Evolutionary conservation across 2,888 invertebrate species (phyloP), one percentile per base, ranked within the genome.

Genomic region (Megaustenia siamemsis): DNA sequence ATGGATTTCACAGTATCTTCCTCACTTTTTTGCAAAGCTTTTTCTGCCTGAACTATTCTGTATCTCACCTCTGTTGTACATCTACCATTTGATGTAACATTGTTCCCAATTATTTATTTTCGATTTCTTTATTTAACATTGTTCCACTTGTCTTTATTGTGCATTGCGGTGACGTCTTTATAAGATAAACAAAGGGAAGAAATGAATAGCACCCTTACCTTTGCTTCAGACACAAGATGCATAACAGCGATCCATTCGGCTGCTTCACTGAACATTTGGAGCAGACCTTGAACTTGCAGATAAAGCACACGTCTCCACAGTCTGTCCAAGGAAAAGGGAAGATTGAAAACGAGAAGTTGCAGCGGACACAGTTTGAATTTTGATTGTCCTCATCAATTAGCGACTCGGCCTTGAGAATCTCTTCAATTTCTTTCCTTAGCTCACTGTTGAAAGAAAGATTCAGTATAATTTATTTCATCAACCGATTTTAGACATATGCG

Each of bases 251-350:
- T 21, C 76, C 68, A 63, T 56, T 83, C 0, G 66, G 1, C 49
- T 75, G 38, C 40, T 24, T 40, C 21, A 38, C n/a, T 35, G 43
- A 38, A 66, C 82, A 83, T 76, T 56, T 60, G 38, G 28, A 28
- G 38, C 82, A 83, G 0, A 83, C 49, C 24, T 32, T 28, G 35
- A 83, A 83, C 82, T 83, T 83, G 68, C 82, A 83, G 21, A 35
- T 76, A 18, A 32, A 32, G 49, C 82, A 83, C 12, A 76, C 43
- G 49, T 49, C 35, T 0, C 75, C 76, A 28, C 32, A 43, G 63
- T 76, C 82, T 32, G 32, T 45, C 63, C 53, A 63, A 15, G 82
- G 76, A 24, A 83, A 38, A 24, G 49, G 21, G 18, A 60, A 49
- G 1, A 63, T 32, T n/a, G 66, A 24, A 18, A 75, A 63, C 53